A percentile compares a stretch with the other conserved stretches of the same genome.
These are phyloP conservation scores for Nibea coibor DNA, from an alignment of 2,113 vertebrate genomes.

Conservation along the genomic window DNA sequence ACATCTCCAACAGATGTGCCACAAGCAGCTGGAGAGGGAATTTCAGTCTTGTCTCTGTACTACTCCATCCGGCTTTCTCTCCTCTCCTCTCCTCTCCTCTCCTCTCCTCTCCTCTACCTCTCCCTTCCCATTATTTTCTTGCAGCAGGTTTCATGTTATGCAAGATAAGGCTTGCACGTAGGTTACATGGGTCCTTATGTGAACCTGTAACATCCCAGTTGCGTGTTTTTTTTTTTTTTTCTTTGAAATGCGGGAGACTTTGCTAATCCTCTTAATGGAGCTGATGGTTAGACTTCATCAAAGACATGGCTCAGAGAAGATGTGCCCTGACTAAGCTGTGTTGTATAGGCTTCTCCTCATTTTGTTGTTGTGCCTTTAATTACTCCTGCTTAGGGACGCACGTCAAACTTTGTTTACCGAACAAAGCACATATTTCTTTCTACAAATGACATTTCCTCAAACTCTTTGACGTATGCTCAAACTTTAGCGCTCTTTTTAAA, in stretches of 20 bases:
- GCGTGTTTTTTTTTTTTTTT: slow-evolving; percentile 38
- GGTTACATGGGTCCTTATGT: slow-evolving; percentile 25
- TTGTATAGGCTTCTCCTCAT: slow-evolving; percentile 35
- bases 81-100: not conserved
- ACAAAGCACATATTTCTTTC: slow-evolving; percentile 25
- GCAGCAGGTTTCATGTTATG: slow-evolving; percentile 44
- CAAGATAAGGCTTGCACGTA: slow-evolving; percentile 37
- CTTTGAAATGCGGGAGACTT: slow-evolving; percentile 58
- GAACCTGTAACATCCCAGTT: slow-evolving; percentile 43
- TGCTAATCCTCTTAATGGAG: slow-evolving; percentile 67
- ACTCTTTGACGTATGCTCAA: not conserved
- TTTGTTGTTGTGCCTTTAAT: slow-evolving; percentile 46
- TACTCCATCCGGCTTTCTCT: slow-evolving; percentile 4
- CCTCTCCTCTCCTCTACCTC: not conserved
- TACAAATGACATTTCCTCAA: slow-evolving; percentile 23
- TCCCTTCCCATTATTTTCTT: slow-evolving; percentile 10
- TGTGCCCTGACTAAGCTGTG: slow-evolving; percentile 49
- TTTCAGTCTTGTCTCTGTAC: slow-evolving; percentile 64
- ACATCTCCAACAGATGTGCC: slow-evolving; percentile 71
- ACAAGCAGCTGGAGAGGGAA: slow-evolving; percentile 72
- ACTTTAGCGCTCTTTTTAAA: slow-evolving; percentile 26
- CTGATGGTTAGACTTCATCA: slow-evolving; percentile 66
- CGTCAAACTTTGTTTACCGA: not conserved
- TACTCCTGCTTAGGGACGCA: slow-evolving; percentile 31
- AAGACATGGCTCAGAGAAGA: slow-evolving; percentile 58